Conservation (phyloP, 1,140 invertebrate species). For the Geopemphigus sp. region DNA sequence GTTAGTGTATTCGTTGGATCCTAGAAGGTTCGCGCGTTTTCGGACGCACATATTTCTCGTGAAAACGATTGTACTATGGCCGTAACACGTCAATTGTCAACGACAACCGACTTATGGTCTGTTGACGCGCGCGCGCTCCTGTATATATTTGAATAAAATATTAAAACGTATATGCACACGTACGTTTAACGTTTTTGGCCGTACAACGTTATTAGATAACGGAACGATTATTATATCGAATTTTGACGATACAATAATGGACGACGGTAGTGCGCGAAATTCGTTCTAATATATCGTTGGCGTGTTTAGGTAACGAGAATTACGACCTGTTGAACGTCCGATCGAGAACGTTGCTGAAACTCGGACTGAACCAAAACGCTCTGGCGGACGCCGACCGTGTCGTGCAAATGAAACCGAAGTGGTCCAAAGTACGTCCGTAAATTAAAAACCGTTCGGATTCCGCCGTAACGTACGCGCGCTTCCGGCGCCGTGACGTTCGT, state of each 20-base stretch:
- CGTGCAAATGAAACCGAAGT: constrained; percentile 66
- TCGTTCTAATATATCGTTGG: neutral
- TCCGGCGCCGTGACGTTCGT: no score
- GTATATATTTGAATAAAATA: no score
- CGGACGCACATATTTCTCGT: neutral
- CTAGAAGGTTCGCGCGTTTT: no score
- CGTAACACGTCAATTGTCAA: neutral
- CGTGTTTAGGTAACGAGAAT: constrained; percentile 66
- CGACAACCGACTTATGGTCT: neutral
- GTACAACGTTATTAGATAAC: no score
- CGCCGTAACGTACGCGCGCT: no score
- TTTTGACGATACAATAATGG: no score
- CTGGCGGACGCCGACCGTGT: constrained; percentile 69
- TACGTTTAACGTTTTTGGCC: no score
- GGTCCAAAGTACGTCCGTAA: constrained; percentile 66
- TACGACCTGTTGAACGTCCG: constrained; percentile 69
- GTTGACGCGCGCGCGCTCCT: no score
- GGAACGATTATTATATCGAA: no score
- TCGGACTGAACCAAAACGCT: constrained; percentile 67
- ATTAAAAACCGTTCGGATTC: neutral
- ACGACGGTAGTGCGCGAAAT: no score
- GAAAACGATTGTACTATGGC: neutral
- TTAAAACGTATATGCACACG: no score
- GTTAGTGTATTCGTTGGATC: no score
- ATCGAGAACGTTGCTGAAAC: constrained; percentile 64